Percentiles rank a stretch among this genome's conserved stretches.
Evolutionary conservation across 92 coral and sea anemone genomes (phyloP).

Genomic region (Zoanthus sansibaricus): DNA sequence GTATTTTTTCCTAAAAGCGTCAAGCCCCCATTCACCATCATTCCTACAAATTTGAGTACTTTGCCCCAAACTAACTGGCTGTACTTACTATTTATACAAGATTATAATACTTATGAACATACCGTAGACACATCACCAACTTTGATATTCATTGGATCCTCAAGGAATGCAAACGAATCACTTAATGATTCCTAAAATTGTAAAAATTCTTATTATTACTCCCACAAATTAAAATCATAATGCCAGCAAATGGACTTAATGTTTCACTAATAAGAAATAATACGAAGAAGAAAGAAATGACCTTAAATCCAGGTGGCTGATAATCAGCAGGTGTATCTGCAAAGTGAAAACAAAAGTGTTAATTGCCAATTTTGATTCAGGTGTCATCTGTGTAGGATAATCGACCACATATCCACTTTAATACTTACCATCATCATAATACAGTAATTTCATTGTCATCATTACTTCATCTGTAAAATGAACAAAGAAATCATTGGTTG

Average conservation of each 20-base stretch:
- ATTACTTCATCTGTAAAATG: constrained; percentile 86
- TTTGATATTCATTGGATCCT: constrained; percentile 88
- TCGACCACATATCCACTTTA: background rate
- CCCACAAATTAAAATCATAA: background rate
- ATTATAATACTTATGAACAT: background rate
- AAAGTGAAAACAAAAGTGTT: background rate
- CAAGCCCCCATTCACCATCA: background rate
- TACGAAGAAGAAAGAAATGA: background rate
- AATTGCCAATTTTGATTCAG: background rate
- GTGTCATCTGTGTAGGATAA: background rate
- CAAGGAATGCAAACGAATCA: constrained; percentile 75
- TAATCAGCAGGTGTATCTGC: constrained; percentile 92
- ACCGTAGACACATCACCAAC: constrained; percentile 99
- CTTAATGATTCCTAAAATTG: constrained; percentile 72
- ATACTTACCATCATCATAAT: constrained; percentile 88
- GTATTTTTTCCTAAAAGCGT: too few relatives aligned
- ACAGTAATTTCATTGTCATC: constrained; percentile 97
- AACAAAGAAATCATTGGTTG: background rate
- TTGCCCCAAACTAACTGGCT: background rate
- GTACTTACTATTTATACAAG: background rate
- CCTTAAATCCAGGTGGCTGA: constrained; percentile 98
- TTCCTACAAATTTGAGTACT: background rate
- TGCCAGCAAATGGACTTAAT: background rate
- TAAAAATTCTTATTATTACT: background rate
- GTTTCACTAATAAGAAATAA: background rate